A percentile compares a stretch with the other conserved stretches of the same genome.
These are phyloP conservation scores for Etheostoma spectabile DNA, from an alignment of 2,113 vertebrate species.

Conservation along the genomic window DNA sequence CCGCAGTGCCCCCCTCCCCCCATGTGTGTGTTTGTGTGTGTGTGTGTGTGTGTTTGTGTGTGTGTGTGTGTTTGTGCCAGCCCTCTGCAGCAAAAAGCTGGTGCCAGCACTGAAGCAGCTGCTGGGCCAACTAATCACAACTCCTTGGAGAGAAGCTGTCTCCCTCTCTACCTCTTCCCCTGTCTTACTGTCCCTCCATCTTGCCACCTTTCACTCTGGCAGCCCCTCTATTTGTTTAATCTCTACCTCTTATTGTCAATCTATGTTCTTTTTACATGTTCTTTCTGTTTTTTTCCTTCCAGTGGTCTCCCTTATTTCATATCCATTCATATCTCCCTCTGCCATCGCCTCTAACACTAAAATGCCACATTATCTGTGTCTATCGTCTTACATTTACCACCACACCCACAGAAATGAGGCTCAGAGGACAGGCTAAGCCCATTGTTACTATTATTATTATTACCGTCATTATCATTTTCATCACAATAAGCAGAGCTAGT, in stretches of 20 bases:
- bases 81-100: conserved; percentile 77
- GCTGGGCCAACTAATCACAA: conserved; percentile 82
- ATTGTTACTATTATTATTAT: conserved; percentile 75
- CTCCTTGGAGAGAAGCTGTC: conserved; percentile 75
- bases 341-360: conserved; percentile 39
- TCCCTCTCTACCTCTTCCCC: conserved; percentile 60
- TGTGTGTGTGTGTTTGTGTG: conserved; percentile 48
- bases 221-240: conserved; percentile 45
- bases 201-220: conserved; percentile 57
- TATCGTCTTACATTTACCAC: conserved; percentile 55
- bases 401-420: conserved; percentile 49
- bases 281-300: conserved; percentile 13
- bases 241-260: conserved; percentile 38
- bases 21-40: conserved; percentile 35
- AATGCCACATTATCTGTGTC: conserved; percentile 56
- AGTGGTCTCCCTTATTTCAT: conserved; percentile 27
- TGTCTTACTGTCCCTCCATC: conserved; percentile 59
- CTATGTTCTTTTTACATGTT: conserved; percentile 39
- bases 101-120: conserved; percentile 81
- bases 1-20: conserved; percentile 73
- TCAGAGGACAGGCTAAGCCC: conserved; percentile 64
- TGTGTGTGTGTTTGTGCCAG: conserved; percentile 71
- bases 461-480: conserved; percentile 76
- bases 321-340: conserved; percentile 39
- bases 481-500: conserved; percentile 69